Base-by-base conservation (phyloP, 2,113 vertebrate species). In the Stercorarius parasiticus region DNA sequence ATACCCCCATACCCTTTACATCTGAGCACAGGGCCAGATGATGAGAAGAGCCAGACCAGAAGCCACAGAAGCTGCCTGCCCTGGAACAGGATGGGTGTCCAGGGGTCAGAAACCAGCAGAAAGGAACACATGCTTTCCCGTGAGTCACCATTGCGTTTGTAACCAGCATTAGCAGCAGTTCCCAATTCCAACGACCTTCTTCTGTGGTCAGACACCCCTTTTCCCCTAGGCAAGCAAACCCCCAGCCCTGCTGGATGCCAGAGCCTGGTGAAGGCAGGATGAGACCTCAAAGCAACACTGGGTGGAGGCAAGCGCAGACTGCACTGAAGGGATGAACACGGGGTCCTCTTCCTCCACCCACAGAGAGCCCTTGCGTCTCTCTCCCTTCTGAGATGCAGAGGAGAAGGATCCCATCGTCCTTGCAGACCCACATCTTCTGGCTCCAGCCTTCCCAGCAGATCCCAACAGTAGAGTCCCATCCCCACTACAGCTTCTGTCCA, bases 111-210 rank as follows among this genome's bases (percentile, higher is more conserved):
- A 91, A 42, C 9, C 1, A 1, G 47, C 23, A 79, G 20, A 52
- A 1, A 1, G 15, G n/a, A 86, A 15, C 5, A 69, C 7, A 17
- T 7, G 30, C 8, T 79, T 88, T 90, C 42, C 5, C 1, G 0
- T 40, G 10, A 59, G 59, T 62, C 25, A 47, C 26, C 40, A 32
- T 8, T 13, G 15, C 15, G 5, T 42, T 43, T 43, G 27, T 49
- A 87, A 12, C 15, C 16, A 15, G 19, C 47, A 16, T 2, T 26
- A 34, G n/a, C 34, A 67, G 55, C 22, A 92, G 17, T 7, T 79
- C 21, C 70, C 43, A 15, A 5, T 5, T 29, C 38, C 52, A 79
- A 1, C 15, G 0, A 0, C 10, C 11, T 64, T 21, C 13, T 83
- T 22, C 56, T 62, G 43, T 12, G 11, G 6, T 27, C n/a, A 71